These are phyloP conservation scores for Drosophila elegans DNA, from an alignment of 1,140 invertebrate species.

Conservation along the genomic window DNA sequence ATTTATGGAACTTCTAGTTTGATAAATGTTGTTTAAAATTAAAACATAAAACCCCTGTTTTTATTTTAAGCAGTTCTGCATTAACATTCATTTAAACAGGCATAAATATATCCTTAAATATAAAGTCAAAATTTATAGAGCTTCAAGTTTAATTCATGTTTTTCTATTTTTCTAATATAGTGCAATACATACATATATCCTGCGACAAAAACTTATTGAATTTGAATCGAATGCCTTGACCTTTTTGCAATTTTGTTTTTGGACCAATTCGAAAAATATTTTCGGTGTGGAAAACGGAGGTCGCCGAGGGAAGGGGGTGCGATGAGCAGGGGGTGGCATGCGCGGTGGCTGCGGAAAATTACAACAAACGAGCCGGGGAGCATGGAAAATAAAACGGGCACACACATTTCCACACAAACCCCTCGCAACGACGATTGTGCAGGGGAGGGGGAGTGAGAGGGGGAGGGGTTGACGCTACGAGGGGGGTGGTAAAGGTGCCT, in stretches of 20 bases:
- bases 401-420: constrained; percentile 11
- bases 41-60: too few species aligned
- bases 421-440: constrained; percentile 22
- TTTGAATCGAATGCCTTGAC: neutral
- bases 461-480: constrained; percentile 1
- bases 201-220: too few species aligned
- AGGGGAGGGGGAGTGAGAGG: neutral
- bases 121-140: too few species aligned
- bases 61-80: too few species aligned
- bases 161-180: too few species aligned
- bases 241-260: neutral
- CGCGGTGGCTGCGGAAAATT: constrained; percentile 50
- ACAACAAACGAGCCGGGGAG: constrained; percentile 45
- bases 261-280: constrained; percentile 4
- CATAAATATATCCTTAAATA: too few species aligned
- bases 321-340: constrained; percentile 30
- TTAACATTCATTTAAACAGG: too few species aligned
- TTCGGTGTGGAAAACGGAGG: constrained; percentile 7
- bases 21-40: too few species aligned
- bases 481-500: neutral
- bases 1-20: too few species aligned
- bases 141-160: too few species aligned
- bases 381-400: constrained; percentile 41
- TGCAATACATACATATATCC: too few species aligned
- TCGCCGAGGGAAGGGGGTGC: too few species aligned